Conservation (phyloP, 2,888 invertebrate genomes). For the Ellobium chinense region DNA sequence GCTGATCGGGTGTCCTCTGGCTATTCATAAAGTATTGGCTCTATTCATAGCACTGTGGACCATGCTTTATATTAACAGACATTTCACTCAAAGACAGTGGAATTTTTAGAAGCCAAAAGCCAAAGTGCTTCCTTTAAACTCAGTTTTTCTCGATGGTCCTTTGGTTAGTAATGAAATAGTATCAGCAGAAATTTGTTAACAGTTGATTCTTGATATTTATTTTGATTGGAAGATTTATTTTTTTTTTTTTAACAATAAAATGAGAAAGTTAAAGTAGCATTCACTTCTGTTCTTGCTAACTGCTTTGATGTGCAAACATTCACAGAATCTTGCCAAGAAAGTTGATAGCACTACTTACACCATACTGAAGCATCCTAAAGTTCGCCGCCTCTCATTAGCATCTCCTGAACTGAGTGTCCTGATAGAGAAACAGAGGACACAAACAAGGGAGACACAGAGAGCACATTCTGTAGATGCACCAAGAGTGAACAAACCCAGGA, state of each 20-base stretch:
- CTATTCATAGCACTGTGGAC: no score
- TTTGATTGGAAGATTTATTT: no score
- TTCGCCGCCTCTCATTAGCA: constrained; percentile 33
- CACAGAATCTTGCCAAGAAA: neutral
- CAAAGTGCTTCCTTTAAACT: no score
- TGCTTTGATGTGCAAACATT: neutral
- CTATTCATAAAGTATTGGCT: no score
- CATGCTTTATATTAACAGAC: no score
- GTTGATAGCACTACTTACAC: constrained; percentile 37
- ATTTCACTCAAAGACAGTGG: neutral
- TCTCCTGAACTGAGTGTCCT: constrained; percentile 47
- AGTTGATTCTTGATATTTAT: no score
- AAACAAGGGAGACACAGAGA: neutral
- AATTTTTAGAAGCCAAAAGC: no score
- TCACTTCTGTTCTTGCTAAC: no score
- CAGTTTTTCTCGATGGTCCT: no score
- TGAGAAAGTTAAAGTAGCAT: neutral
- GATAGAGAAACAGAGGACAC: constrained; percentile 28
- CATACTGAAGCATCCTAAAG: constrained; percentile 27
- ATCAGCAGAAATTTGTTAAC: no score
- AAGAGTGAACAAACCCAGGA: neutral
- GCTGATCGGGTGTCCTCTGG: no score
- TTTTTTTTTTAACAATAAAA: neutral
- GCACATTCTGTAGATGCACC: constrained; percentile 23
- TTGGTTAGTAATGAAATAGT: no score